These are phyloP conservation scores for Drosophila erecta DNA, from an alignment of 1,140 invertebrate genomes.

Conservation along the genomic window DNA sequence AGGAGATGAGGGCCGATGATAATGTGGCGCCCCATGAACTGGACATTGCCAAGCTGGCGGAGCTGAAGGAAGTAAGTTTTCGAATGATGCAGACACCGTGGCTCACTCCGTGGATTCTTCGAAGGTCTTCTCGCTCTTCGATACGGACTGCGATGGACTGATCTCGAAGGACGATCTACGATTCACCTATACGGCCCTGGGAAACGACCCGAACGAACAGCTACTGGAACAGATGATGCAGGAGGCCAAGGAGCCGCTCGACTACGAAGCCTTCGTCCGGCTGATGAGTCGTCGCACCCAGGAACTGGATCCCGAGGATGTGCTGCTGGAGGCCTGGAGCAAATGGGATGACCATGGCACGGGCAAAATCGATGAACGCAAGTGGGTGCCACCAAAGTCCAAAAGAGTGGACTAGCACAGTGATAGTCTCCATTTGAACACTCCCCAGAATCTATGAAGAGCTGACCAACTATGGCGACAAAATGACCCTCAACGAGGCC, in stretches of 20 bases:
- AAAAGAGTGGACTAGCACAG: neutral
- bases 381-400: conserved; percentile 82
- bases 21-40: conserved; percentile 85
- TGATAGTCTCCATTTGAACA: neutral
- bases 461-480: conserved; percentile 87
- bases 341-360: conserved; percentile 87
- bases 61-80: conserved; percentile 86
- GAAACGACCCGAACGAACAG: conserved; percentile 86
- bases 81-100: neutral
- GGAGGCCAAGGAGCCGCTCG: conserved; percentile 86
- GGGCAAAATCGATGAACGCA: conserved; percentile 87
- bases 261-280: conserved; percentile 87
- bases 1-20: conserved; percentile 85
- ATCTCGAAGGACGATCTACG: conserved; percentile 87
- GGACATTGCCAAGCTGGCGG: conserved; percentile 86
- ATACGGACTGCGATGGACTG: conserved; percentile 87
- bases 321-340: conserved; percentile 86
- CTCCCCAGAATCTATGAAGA: conserved; percentile 86
- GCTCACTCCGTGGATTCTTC: neutral
- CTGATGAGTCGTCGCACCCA: conserved; percentile 87
- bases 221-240: conserved; percentile 86
- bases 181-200: conserved; percentile 86
- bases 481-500: conserved; percentile 87
- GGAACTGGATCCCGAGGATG: conserved; percentile 87
- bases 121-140: conserved; percentile 87